phyloP scores from a whole-genome alignment of 2,888 invertebrate species.

The Drosophila flavopinicola region DNA sequence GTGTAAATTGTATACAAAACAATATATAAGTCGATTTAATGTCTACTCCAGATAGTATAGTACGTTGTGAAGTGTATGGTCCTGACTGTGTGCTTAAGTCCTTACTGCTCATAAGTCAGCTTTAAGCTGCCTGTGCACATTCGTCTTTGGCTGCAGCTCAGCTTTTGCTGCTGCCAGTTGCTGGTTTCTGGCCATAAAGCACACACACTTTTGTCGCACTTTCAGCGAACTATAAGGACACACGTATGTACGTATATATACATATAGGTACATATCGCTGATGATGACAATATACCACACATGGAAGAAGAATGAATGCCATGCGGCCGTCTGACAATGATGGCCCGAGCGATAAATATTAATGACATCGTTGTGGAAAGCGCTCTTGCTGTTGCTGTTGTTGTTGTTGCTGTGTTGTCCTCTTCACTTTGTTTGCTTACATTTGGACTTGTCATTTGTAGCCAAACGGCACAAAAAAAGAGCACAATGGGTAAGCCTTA shows the following conservation, averaged over 20 bases:
- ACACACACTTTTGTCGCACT: slow-evolving; percentile 35
- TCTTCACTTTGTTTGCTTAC: slow-evolving; percentile 52
- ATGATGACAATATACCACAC: slow-evolving; percentile 14
- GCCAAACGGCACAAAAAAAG: slow-evolving; percentile 1
- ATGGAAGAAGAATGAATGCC: slow-evolving; percentile 23
- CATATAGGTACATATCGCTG: slow-evolving; percentile 15
- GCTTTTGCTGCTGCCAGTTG: not conserved
- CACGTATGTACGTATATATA: too few species aligned
- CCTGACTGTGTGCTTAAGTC: slow-evolving; percentile 27
- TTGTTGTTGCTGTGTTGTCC: slow-evolving; percentile 16
- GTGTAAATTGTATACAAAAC: slow-evolving; percentile 5
- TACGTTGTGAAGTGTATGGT: slow-evolving; percentile 11
- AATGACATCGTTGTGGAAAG: slow-evolving; percentile 51
- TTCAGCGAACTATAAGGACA: slow-evolving; percentile 9
- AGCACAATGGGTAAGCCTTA: not conserved
- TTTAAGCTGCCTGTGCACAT: slow-evolving; percentile 32
- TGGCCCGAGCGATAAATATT: slow-evolving; percentile 65
- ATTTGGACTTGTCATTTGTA: slow-evolving; percentile 47
- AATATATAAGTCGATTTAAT: slow-evolving; percentile 22
- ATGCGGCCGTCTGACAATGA: slow-evolving; percentile 52
- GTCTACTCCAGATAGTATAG: slow-evolving; percentile 13
- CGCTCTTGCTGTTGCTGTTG: not conserved
- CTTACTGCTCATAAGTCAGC: slow-evolving; percentile 41
- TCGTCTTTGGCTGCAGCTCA: slow-evolving; percentile 11
- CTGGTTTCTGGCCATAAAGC: slow-evolving; percentile 29